Base-by-base conservation (phyloP, 1,140 invertebrate species). In the Homalodisca vitripennis region DNA sequence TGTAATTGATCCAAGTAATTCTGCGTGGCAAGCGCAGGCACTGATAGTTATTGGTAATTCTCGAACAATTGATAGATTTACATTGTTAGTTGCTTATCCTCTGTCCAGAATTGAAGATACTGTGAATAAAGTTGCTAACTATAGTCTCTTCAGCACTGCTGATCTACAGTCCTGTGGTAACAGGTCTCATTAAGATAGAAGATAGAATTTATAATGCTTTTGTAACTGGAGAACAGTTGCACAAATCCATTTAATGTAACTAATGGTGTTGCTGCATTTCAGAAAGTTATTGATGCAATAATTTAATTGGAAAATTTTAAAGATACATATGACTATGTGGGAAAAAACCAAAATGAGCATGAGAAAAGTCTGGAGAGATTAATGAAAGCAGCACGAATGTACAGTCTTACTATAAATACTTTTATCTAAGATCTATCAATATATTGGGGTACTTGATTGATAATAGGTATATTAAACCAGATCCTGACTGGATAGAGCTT, bases 231-330 rank as follows among this genome's bases (percentile, higher is more conserved):
- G 60, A 67, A 20, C 31, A 69, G 48, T 66, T 71, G 6, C 74
- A 70, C 48, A 69, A 73, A 48, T 76, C 75, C 75, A 27, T 78
- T 78, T 71, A 78, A 77, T 2, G 51, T 78, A 0, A 73, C 69
- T 12, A 74, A 75, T 62, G 67, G 74, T 34, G 72, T 73, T 0
- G 13, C 69, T 22, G 60, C 63, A 22, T 77, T 73, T 34, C 76
- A 76, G 66, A n/a, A 69, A 17, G 64, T 68, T 12, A 70, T 75
- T n/a, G n/a, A n/a, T n/a, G n/a, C n/a, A n/a, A n/a, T n/a, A n/a
- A n/a, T n/a, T n/a, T n/a, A n/a, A 0, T 57, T 31, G 12, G 69
- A 70, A 41, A 70, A 70, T 20, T 31, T 68, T 29, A 55, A 69
- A 41, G 30, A 69, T 3, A 69, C 68, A 14, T 69, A 41, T 67